Base-by-base conservation (phyloP, 1,140 invertebrate species). In the Anoplophora glabripennis region DNA sequence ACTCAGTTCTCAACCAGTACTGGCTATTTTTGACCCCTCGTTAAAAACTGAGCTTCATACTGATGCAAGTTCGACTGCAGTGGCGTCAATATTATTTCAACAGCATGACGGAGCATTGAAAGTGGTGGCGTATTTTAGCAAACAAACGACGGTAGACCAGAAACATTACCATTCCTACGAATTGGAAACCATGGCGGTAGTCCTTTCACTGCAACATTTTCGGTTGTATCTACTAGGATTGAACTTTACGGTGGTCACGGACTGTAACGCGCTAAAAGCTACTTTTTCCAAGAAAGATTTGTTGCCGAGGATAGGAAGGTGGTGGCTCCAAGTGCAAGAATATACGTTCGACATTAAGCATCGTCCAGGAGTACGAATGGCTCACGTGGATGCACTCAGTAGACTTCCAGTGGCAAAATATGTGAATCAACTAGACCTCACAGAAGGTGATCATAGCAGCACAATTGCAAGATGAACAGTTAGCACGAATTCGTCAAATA, bases 401-500 rank as follows among this genome's bases (percentile, higher is more conserved):
- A 11, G 45, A 61, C 42, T 0, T 17, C 14, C 8, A 28, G 21
- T 28, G 5, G 21, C n/a, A n/a, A 28, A 28, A 28, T 28, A 3
- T 28, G 21, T 28, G 21, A 28, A n/a, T n/a, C n/a, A n/a, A 28
- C 2, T 28, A 3, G 21, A 28, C 21, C 2, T 28, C 2, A 28
- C 21, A 28, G 21, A 28, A 5, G 5, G 21, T 28, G 21, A 28
- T 28, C 5, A 5, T 61, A 4, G 44, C 59, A 17, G 51, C 35
- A 11, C 54, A 61, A 60, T 10, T 61, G n/a, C 44, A 21, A 0
- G 63, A 61, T 15, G 35, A 41, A 7, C 53, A 61, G 49, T 73
- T 14, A 57, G 67, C 45, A n/a, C n/a, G n/a, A 28, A 28, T 28
- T 3, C 21, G 21, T 3, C 2, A 28, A 28, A 28, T 28, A 3